phyloP scores from a whole-genome alignment of 30 jellyfish, hydroid and myxozoan genomes.

The Sanderia malayensis region DNA sequence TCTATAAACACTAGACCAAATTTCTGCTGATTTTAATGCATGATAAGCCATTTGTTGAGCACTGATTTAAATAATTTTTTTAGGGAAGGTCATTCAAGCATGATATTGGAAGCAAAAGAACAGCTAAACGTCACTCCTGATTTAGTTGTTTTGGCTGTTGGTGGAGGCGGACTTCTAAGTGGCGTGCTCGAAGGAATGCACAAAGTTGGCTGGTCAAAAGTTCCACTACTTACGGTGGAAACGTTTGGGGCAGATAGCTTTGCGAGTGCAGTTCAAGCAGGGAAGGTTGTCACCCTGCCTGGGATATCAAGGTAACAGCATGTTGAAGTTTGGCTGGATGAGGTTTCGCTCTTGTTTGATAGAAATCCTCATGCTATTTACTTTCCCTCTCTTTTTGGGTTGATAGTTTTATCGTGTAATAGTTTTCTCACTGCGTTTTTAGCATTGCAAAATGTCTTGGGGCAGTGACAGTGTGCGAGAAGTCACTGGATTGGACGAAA shows the following conservation, averaged over 20 bases:
- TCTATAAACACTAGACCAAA: no score
- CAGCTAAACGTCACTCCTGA: constrained; percentile 65
- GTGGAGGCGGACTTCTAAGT: constrained; percentile 96
- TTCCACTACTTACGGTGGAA: constrained; percentile 84
- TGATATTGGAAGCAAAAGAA: constrained; percentile 63
- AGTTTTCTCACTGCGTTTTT: not conserved
- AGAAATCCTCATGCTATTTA: not conserved
- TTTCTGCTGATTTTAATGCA: no score
- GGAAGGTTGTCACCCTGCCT: constrained; percentile 60
- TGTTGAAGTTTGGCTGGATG: not conserved
- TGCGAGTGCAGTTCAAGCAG: constrained; percentile 63
- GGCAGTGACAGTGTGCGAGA: constrained; percentile 65
- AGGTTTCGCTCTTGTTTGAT: not conserved
- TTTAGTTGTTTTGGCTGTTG: constrained; percentile 79
- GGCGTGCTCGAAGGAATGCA: constrained; percentile 93
- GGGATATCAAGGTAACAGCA: constrained; percentile 64
- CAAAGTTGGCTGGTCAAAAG: constrained; percentile 82
- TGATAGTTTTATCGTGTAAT: no score
- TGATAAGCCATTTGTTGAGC: no score
- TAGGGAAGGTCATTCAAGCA: constrained; percentile 85
- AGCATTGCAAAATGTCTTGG: constrained; percentile 95
- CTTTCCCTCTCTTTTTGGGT: no score
- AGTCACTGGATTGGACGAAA: constrained; percentile 70
- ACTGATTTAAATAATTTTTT: no score
- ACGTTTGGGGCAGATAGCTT: constrained; percentile 93